A percentile compares a stretch with the other conserved stretches of the same genome.
phyloP scores from a whole-genome alignment of 2,888 invertebrate genomes.

The Saturnia japonica region DNA sequence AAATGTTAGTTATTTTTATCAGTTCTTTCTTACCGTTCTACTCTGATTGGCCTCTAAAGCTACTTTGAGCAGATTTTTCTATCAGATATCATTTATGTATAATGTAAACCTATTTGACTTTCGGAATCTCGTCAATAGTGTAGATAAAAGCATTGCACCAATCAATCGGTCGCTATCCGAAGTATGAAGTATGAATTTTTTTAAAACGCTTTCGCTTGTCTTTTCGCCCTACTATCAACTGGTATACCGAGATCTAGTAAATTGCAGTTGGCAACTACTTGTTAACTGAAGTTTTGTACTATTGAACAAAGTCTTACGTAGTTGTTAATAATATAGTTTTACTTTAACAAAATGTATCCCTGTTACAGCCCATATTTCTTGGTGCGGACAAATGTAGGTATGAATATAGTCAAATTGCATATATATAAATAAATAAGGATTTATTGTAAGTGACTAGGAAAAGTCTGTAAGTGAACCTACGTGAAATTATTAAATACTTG shows the following conservation, averaged over 20 bases:
- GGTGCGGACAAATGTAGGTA: neutral
- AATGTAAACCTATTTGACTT: too few relatives aligned
- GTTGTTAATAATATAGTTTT: neutral
- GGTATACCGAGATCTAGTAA: neutral
- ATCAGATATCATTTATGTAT: too few relatives aligned
- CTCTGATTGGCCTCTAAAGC: too few relatives aligned
- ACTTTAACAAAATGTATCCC: neutral
- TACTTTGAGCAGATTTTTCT: too few relatives aligned
- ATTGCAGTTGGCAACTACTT: constrained; percentile 2
- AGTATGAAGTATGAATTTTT: neutral
- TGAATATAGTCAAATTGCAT: neutral
- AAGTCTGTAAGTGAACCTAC: too few relatives aligned
- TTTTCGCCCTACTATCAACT: neutral
- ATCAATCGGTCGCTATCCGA: neutral
- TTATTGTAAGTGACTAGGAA: too few relatives aligned
- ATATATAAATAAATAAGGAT: too few relatives aligned
- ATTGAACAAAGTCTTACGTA: neutral
- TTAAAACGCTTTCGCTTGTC: neutral
- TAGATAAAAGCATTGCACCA: too few relatives aligned
- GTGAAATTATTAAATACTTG: too few relatives aligned
- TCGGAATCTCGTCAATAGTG: too few relatives aligned
- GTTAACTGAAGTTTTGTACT: constrained; percentile 9
- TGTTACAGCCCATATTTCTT: neutral
- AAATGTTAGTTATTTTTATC: too few relatives aligned
- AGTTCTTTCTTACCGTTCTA: too few relatives aligned